Base-by-base conservation (phyloP, 2,113 vertebrate genomes). In the Colinus virginianus region DNA sequence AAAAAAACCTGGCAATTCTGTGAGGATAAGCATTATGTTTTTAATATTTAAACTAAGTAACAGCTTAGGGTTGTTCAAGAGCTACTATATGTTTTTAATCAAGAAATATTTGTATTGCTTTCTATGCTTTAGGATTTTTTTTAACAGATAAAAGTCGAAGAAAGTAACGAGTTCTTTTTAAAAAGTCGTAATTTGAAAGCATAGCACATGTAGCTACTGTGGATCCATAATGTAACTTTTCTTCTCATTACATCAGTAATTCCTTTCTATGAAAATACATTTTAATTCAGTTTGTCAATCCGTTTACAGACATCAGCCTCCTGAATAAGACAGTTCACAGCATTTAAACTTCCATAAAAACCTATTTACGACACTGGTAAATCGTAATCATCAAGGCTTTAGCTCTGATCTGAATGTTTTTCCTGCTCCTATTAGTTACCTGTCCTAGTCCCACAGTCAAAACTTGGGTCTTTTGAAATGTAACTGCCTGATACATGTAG, bases 271-370 rank as follows among this genome's bases (percentile, higher is more conserved):
- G 94, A 93, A 92, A 96, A 81, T 87, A 91, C 70, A 92, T 83
- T 97, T 97, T 94, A 95, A 96, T 97, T 95, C 82, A 91, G 63
- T 69, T 19, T 95, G 94, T 96, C 95, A 96, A 96, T 97, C 94
- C 69, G 79, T 95, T 84, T 95, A 30, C 89, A 97, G 95, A 88
- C 71, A 94, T 49, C 46, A 89, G 40, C 86, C 90, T 97, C 91
- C 97, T 97, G 96, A 98, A 91, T 97, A 97, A 97, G 97, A 94
- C 68, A 77, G 56, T 96, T 97, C 91, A 91, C 68, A 96, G 78
- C 91, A 95, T 96, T 97, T 95, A 90, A 97, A 96, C 76, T 83
- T 94, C 68, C 79, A 81, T 71, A 79, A 84, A 94, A 82, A 62
- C 88, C 78, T 94, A 92, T 95, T 96, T 96, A 95, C 63, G 94